phyloP scores from a whole-genome alignment of 2,113 vertebrate species.

The Apeltes quadracus region DNA sequence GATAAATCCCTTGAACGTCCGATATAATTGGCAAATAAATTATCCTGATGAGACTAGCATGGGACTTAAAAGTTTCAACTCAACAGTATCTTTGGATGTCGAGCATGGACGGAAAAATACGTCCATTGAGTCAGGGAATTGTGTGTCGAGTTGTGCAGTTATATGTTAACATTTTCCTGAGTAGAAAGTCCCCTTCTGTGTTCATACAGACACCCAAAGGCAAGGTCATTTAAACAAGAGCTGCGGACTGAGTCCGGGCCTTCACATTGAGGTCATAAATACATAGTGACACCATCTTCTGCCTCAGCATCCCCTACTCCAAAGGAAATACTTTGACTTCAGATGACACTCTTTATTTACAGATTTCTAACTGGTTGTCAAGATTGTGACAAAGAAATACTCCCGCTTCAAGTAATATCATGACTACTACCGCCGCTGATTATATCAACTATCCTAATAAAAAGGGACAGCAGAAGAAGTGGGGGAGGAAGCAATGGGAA shows the following conservation, averaged over 20 bases:
- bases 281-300: neutral
- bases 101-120: conserved; percentile 12
- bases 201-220: conserved; percentile 19
- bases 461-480: neutral
- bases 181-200: neutral
- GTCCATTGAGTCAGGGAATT: neutral
- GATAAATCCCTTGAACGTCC: too few species aligned
- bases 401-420: neutral
- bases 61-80: conserved; percentile 36
- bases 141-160: conserved; percentile 2
- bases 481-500: neutral
- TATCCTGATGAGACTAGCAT: conserved; percentile 28
- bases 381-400: neutral
- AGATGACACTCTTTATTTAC: neutral
- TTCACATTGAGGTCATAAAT: neutral
- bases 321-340: neutral
- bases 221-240: conserved; percentile 19
- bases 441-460: neutral
- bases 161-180: neutral
- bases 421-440: neutral
- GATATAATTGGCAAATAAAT: too few species aligned
- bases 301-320: neutral
- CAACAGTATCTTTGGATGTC: conserved; percentile 42
- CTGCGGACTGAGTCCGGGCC: neutral
- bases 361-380: neutral